Conservation (phyloP, 1,140 invertebrate genomes). For the Drosophila mauritiana region DNA sequence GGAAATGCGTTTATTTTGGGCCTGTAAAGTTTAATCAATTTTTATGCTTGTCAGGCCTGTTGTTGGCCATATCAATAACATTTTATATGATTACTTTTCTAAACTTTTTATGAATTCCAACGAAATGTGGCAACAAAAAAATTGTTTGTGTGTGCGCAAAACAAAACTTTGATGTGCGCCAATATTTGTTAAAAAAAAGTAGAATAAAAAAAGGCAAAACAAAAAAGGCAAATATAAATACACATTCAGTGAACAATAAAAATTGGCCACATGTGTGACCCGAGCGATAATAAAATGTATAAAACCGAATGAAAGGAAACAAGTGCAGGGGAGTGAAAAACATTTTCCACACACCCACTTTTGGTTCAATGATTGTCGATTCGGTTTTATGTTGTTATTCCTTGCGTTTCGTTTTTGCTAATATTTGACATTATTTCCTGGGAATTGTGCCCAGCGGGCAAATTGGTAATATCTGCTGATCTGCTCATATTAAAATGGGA, state of each 20-base stretch:
- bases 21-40: conserved; percentile 69
- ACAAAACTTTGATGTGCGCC: conserved; percentile 52
- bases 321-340: conserved; percentile 1
- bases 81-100: conserved; percentile 81
- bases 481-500: conserved; percentile 43
- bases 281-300: conserved; percentile 39
- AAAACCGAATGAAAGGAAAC: neutral
- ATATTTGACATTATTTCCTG: conserved; percentile 50
- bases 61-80: conserved; percentile 72
- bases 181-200: conserved; percentile 57
- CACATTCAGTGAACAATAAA: conserved; percentile 73
- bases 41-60: conserved; percentile 48
- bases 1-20: neutral
- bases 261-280: conserved; percentile 70
- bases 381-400: conserved; percentile 55
- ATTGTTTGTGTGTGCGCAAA: conserved; percentile 4
- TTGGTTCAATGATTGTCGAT: conserved; percentile 56
- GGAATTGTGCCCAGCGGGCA: conserved; percentile 38
- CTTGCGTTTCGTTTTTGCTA: conserved; percentile 33
- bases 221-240: conserved; percentile 68
- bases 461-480: conserved; percentile 38
- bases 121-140: conserved; percentile 75
- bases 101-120: conserved; percentile 70
- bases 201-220: conserved; percentile 24
- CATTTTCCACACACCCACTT: neutral